Conservation (phyloP, 2,113 vertebrate genomes). For the Muntiacus reevesi region DNA sequence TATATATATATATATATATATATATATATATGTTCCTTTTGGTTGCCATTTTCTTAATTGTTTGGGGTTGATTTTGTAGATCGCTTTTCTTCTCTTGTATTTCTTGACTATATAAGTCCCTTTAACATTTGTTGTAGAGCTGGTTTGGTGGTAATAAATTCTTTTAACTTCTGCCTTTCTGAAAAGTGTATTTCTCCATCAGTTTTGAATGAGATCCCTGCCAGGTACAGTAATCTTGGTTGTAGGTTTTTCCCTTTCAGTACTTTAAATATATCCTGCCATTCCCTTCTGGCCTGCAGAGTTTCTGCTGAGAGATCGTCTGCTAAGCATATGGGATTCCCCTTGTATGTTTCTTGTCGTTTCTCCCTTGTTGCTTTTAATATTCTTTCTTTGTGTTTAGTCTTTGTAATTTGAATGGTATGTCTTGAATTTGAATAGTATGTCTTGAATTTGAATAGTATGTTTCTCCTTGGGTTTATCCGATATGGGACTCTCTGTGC, state of each 20-base stretch:
- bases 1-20: not conserved
- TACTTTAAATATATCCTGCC: not conserved
- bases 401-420: not conserved
- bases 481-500: not conserved
- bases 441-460: not conserved
- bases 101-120: not conserved
- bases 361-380: not conserved
- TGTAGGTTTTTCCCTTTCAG: not conserved
- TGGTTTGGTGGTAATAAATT: not conserved
- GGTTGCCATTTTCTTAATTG: not conserved
- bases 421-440: not conserved
- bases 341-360: not conserved
- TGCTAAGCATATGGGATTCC: not conserved
- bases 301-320: not conserved
- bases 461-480: not conserved
- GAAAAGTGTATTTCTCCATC: not conserved
- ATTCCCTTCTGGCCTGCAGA: not conserved
- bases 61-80: not conserved
- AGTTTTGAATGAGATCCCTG: not conserved
- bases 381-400: not conserved
- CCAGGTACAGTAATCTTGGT: not conserved
- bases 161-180: not conserved
- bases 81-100: not conserved
- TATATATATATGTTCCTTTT: not conserved
- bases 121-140: not conserved